Base-by-base conservation (phyloP, 2,797 vertebrate genomes). In the Leptodactylus fallax region DNA sequence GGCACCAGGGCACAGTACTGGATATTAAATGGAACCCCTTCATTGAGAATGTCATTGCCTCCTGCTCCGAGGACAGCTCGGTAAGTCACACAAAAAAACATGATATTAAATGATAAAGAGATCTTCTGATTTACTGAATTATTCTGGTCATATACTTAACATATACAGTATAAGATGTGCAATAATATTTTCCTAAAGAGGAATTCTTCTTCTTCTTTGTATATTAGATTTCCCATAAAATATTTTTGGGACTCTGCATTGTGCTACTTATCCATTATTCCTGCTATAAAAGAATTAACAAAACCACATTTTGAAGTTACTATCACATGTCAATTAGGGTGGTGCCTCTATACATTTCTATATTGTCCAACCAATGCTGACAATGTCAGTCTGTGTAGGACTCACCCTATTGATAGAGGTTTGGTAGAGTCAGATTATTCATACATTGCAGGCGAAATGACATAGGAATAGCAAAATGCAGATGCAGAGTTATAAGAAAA, bases 11-110 rank as follows among this genome's bases (percentile, higher is more conserved):
- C 83, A 99, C 98, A 0, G 98, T 99, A 21, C 94, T 99, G 92
- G 98, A 99, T 83, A 98, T 99, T 95, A 99, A 99, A 90, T 99
- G 98, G 98, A 99, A 99, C 67, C 98, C 98, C 14, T 99, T 99
- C 93, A 97, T 98, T 81, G 98, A 99, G 89, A 99, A 99, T 94
- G 94, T 99, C 93, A 96, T 99, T 0, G 98, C 98, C 0, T 99
- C 98, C 0, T 99, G 98, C 93, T 99, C 98, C 0, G 98, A 99
- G 90, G 98, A 99, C 92, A 95, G 97, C 0, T 99, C 98, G 74
- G 98, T 97, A 90, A 97, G 97, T 94, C 3, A n/a, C 6, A 5
- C n/a, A 9, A 36, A 65, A 53, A 14, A 81, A 23, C 3, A 71
- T 49, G 45, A 13, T 5, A n/a, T 14, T 27, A 36, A 21, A 36